These are phyloP conservation scores for Geopemphigus sp. DNA, from an alignment of 1,140 invertebrate genomes.

Conservation along the genomic window DNA sequence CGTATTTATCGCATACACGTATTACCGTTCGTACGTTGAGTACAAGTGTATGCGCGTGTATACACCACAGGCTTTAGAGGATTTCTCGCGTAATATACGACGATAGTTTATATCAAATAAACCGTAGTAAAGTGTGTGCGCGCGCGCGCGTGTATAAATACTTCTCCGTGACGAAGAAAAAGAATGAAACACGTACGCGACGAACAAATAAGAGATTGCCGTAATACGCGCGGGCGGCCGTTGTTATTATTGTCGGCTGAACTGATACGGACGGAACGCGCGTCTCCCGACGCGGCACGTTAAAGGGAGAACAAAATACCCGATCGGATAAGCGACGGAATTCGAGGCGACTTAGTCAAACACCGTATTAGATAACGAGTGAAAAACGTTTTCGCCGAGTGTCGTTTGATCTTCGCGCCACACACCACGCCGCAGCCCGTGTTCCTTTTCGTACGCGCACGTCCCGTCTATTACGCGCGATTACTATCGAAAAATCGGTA, in stretches of 20 bases:
- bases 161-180: background rate
- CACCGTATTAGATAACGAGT: slow-evolving; percentile 4
- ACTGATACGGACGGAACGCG: background rate
- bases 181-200: background rate
- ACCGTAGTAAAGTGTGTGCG: background rate
- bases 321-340: slow-evolving; percentile 13
- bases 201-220: slow-evolving; percentile 17
- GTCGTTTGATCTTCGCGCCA: background rate
- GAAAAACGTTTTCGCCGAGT: background rate
- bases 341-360: slow-evolving; percentile 29
- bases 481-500: too few species aligned
- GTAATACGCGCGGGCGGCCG: background rate
- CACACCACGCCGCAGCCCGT: background rate
- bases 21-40: background rate
- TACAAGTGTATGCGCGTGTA: background rate
- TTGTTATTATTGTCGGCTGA: background rate
- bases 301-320: background rate
- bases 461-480: too few species aligned
- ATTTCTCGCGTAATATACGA: background rate
- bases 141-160: background rate
- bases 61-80: background rate
- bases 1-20: background rate
- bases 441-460: too few species aligned
- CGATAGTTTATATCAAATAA: background rate
- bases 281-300: background rate